Evolutionary conservation across 2,113 vertebrate species (phyloP).

Genomic region (Mobula hypostoma): DNA sequence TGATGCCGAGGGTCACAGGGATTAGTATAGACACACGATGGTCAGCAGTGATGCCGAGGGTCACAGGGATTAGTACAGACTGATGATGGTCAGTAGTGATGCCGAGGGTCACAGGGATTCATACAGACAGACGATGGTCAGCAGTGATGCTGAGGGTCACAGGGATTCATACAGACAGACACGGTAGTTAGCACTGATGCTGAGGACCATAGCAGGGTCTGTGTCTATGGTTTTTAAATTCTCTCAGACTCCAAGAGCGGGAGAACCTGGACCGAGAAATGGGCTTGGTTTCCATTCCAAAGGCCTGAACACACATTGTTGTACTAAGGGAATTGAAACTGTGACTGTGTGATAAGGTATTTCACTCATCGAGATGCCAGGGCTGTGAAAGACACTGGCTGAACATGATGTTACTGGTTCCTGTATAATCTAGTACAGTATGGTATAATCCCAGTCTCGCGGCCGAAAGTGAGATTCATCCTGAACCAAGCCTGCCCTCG

Average conservation of each 20-base stretch:
- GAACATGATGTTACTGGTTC: not conserved
- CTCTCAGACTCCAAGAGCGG: not conserved
- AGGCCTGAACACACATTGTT: not conserved
- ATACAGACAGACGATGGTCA: too few species aligned
- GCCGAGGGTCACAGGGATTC: too few species aligned
- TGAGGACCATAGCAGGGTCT: too few species aligned
- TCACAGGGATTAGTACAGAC: too few species aligned
- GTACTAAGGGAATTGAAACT: not conserved
- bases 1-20: too few species aligned
- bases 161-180: too few species aligned
- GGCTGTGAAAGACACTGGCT: not conserved
- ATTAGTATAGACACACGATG: too few species aligned
- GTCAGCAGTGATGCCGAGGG: too few species aligned
- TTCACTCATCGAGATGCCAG: not conserved
- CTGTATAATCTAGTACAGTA: not conserved
- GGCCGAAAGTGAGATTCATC: not conserved
- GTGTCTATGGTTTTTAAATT: too few species aligned
- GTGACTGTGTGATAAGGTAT: not conserved
- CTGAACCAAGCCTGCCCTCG: not conserved
- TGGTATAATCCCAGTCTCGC: not conserved
- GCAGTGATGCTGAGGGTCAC: too few species aligned
- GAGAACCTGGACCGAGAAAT: not conserved
- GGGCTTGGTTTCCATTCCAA: not conserved
- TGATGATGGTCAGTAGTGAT: too few species aligned
- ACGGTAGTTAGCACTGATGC: too few species aligned